Conservation (phyloP, 2,797 vertebrate genomes). For the Apogon hyalosoma region DNA sequence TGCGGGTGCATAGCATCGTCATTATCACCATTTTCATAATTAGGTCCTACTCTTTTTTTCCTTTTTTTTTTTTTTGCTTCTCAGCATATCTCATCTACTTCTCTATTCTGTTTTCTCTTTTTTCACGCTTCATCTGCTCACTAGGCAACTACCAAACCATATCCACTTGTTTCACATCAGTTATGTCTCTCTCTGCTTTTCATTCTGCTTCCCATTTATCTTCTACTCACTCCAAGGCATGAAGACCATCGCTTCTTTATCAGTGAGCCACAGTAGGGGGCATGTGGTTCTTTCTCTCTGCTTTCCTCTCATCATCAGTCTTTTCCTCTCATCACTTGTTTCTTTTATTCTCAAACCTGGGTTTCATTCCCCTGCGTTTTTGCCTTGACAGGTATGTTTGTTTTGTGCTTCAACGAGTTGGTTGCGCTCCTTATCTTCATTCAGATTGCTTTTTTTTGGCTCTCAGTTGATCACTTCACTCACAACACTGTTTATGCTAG, state of each 20-base stretch:
- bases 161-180: slow-evolving; percentile 44
- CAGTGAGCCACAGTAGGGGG: slow-evolving; percentile 62
- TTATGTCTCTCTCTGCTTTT: slow-evolving; percentile 49
- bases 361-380: slow-evolving; percentile 23
- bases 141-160: slow-evolving; percentile 31
- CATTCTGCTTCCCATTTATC: slow-evolving; percentile 62
- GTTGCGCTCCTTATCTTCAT: slow-evolving; percentile 24
- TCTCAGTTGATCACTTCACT: slow-evolving; percentile 12
- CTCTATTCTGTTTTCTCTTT: slow-evolving; percentile 10
- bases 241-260: slow-evolving; percentile 65
- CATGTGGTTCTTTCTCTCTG: slow-evolving; percentile 44
- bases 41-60: neutral
- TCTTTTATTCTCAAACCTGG: slow-evolving; percentile 28
- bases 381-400: slow-evolving; percentile 36
- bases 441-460: slow-evolving; percentile 33
- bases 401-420: slow-evolving; percentile 17
- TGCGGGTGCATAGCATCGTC: slow-evolving; percentile 1
- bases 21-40: slow-evolving; percentile 29
- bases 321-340: slow-evolving; percentile 40
- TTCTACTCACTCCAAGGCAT: slow-evolving; percentile 42
- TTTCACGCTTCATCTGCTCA: slow-evolving; percentile 19
- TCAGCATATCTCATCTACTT: slow-evolving; percentile 19
- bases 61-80: neutral
- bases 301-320: slow-evolving; percentile 47
- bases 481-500: slow-evolving; percentile 11